Evolutionary conservation across 2,888 invertebrate species (phyloP).

Genomic region (Agonum fuliginosum): DNA sequence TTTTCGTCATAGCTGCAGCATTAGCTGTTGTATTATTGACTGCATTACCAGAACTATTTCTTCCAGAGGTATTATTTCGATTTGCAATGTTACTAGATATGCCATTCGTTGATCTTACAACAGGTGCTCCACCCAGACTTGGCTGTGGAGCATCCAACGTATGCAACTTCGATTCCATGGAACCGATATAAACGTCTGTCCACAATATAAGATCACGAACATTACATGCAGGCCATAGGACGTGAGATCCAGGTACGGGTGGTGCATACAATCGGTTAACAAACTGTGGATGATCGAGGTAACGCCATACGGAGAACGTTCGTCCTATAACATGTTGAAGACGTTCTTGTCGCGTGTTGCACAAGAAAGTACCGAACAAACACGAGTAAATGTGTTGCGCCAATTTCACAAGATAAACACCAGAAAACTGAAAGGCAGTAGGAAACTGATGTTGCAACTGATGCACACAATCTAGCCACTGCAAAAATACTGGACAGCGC

Average conservation of each 20-base stretch:
- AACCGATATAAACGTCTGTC: conserved; percentile 88
- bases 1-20: conserved; percentile 83
- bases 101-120: not conserved
- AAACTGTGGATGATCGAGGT: conserved; percentile 86
- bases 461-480: conserved; percentile 98
- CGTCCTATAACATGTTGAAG: conserved; percentile 78
- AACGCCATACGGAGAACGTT: conserved; percentile 92
- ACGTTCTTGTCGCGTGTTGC: conserved; percentile 88
- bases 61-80: conserved; percentile 65
- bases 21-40: conserved; percentile 65
- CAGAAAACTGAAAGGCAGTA: conserved; percentile 96
- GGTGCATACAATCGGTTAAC: conserved; percentile 89
- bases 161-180: conserved; percentile 66
- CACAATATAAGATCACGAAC: conserved; percentile 89
- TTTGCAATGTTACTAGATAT: conserved; percentile 38
- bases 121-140: not conserved
- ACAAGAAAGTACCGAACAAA: conserved; percentile 97
- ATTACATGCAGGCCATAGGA: conserved; percentile 90
- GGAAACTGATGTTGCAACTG: conserved; percentile 93
- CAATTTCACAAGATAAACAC: conserved; percentile 94
- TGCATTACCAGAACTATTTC: conserved; percentile 68
- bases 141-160: conserved; percentile 29
- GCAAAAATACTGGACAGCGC: conserved; percentile 96
- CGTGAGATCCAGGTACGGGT: conserved; percentile 75
- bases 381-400: conserved; percentile 97